Evolutionary conservation across 2,888 invertebrate species (phyloP).

Genomic region (Trissoscelio sp.): DNA sequence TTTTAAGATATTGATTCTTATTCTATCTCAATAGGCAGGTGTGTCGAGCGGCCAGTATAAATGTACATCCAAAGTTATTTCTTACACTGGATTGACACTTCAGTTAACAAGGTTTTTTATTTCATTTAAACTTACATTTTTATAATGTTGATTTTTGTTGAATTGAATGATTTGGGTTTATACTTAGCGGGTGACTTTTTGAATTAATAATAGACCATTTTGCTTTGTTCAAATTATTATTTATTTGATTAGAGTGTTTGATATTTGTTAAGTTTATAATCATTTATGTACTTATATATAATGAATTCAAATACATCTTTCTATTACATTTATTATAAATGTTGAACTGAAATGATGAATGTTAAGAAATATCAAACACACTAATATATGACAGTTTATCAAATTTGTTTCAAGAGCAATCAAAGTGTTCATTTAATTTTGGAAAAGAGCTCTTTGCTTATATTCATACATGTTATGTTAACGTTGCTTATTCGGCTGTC

Average conservation of each 20-base stretch:
- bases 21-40: constrained; percentile 76
- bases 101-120: constrained; percentile 69
- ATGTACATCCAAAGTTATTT: constrained; percentile 70
- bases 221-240: constrained; percentile 58
- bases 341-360: not conserved
- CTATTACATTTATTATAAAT: too few relatives aligned
- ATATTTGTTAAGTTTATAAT: constrained; percentile 48
- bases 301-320: too few relatives aligned
- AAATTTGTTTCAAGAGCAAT: constrained; percentile 40
- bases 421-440: constrained; percentile 62
- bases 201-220: constrained; percentile 56
- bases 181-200: constrained; percentile 65
- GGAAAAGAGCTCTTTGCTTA: constrained; percentile 69
- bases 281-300: too few relatives aligned
- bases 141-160: constrained; percentile 64
- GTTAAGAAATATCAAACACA: constrained; percentile 39
- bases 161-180: constrained; percentile 65
- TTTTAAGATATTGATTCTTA: constrained; percentile 71
- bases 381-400: constrained; percentile 36
- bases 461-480: constrained; percentile 47
- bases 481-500: constrained; percentile 71
- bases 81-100: constrained; percentile 70
- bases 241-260: constrained; percentile 47
- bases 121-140: constrained; percentile 68
- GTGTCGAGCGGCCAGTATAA: constrained; percentile 78